These are phyloP conservation scores for Meghimatium bilineatum DNA, from an alignment of 2,888 invertebrate genomes.

Conservation along the genomic window DNA sequence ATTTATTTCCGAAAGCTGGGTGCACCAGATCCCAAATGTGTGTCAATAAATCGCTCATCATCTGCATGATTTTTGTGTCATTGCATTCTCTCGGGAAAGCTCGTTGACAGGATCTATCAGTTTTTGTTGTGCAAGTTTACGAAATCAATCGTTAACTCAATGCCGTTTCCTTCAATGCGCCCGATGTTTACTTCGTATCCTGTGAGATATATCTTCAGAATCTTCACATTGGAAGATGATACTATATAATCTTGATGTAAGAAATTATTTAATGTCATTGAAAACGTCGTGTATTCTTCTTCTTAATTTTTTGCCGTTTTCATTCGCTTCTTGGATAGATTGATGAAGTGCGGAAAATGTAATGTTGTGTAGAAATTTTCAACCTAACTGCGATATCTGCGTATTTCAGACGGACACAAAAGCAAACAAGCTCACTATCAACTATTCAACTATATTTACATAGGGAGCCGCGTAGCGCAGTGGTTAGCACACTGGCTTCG, in stretches of 20 bases:
- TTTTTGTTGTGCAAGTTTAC: neutral
- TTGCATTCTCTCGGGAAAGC: neutral
- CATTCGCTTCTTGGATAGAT: no score
- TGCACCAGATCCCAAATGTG: neutral
- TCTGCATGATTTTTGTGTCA: conserved; percentile 2
- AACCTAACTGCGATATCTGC: no score
- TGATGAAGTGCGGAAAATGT: no score
- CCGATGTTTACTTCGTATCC: neutral
- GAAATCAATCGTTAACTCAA: neutral
- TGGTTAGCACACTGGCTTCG: no score
- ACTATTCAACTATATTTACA: no score
- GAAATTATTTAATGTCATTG: no score
- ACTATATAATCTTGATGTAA: neutral
- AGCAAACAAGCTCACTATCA: no score
- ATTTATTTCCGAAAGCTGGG: neutral
- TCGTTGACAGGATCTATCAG: neutral
- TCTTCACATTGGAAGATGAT: neutral
- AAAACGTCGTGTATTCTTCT: no score
- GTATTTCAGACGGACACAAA: no score
- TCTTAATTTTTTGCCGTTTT: no score
- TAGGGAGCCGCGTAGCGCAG: no score
- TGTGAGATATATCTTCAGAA: neutral
- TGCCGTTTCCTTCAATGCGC: neutral
- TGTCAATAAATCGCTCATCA: conserved; percentile 14
- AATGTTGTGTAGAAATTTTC: no score